Conservation (phyloP, 1,140 invertebrate genomes). For the Tetramorium parvispinum region DNA sequence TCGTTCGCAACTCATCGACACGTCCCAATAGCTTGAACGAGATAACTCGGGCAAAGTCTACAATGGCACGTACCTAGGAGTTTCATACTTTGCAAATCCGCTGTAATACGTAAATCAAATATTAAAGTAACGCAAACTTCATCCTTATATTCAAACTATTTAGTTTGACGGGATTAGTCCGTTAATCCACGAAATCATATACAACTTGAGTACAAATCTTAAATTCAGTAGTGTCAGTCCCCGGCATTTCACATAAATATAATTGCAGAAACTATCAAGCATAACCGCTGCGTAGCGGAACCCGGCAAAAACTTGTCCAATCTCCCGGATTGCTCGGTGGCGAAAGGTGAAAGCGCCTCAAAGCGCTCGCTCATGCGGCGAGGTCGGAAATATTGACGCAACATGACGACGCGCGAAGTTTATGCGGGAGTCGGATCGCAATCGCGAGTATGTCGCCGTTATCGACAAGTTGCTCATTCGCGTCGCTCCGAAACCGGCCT, state of each 20-base stretch:
- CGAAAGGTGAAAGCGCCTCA: slow-evolving; percentile 19
- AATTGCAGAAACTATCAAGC: slow-evolving; percentile 7
- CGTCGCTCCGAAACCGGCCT: slow-evolving; percentile 13
- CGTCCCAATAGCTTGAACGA: not conserved
- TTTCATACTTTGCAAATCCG: not conserved
- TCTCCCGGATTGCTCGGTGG: slow-evolving; percentile 42
- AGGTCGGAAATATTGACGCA: slow-evolving; percentile 40
- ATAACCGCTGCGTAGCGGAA: not conserved
- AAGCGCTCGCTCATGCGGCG: slow-evolving; percentile 27
- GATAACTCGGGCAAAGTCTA: not conserved
- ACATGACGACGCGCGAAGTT: slow-evolving; percentile 19
- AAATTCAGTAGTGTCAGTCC: not conserved
- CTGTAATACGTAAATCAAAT: not conserved
- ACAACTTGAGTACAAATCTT: not conserved
- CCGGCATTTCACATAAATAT: not conserved
- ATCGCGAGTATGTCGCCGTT: slow-evolving; percentile 43
- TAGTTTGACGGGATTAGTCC: not conserved
- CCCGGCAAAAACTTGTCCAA: slow-evolving; percentile 50
- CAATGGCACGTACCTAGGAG: not conserved
- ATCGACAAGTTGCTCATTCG: slow-evolving; percentile 66
- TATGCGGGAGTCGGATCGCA: slow-evolving; percentile 39
- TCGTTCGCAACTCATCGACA: not conserved
- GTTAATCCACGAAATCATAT: not conserved
- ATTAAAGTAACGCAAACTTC: slow-evolving; percentile 11
- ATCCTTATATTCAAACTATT: not conserved